These are phyloP conservation scores for Serinus canaria DNA, from an alignment of 2,113 vertebrate species.

Conservation along the genomic window DNA sequence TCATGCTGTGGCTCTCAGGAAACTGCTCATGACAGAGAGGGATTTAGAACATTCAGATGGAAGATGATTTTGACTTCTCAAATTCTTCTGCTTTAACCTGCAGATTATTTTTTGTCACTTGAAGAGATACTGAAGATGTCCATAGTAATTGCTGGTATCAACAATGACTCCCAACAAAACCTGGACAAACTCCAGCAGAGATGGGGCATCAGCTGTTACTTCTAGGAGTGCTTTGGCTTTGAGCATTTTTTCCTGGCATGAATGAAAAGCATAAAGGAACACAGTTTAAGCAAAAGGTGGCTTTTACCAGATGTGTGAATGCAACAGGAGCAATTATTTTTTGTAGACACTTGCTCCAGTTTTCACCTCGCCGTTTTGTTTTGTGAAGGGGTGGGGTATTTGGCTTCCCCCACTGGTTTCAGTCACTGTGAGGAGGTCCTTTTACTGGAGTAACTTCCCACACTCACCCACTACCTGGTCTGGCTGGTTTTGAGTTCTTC, in stretches of 20 bases:
- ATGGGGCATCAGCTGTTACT: not conserved
- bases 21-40: not conserved
- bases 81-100: not conserved
- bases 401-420: not conserved
- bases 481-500: not conserved
- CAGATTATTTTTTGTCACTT: not conserved
- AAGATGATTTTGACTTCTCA: not conserved
- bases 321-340: not conserved
- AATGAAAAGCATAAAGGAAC: not conserved
- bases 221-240: not conserved
- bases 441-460: not conserved
- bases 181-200: slow-evolving; percentile 16
- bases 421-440: not conserved
- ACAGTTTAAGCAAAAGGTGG: not conserved
- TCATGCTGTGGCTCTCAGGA: accelerated
- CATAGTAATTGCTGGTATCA: not conserved
- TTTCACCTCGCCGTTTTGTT: not conserved
- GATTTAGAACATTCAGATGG: not conserved
- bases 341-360: not conserved
- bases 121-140: not conserved
- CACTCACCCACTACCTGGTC: not conserved
- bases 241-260: not conserved
- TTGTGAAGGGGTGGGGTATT: not conserved
- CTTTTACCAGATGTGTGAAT: not conserved
- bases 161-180: slow-evolving; percentile 32